phyloP scores from a whole-genome alignment of 2,888 invertebrate species.

The Tenthredo livida region DNA sequence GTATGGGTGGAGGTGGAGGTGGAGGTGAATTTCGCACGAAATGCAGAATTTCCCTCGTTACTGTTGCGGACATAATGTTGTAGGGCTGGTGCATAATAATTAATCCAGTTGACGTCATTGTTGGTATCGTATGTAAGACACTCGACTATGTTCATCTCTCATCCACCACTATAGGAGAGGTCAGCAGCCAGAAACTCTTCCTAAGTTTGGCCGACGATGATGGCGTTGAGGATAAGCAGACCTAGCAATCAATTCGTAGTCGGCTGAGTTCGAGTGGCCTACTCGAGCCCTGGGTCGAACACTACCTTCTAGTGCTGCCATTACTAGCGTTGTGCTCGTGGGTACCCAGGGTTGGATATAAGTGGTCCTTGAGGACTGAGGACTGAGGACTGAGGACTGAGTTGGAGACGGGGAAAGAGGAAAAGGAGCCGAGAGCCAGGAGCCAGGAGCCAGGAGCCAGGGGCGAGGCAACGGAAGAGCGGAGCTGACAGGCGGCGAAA shows the following conservation, averaged over 20 bases:
- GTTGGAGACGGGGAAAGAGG: conserved; percentile 57
- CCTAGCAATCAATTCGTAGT: conserved; percentile 47
- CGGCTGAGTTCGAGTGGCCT: conserved; percentile 41
- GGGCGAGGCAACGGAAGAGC: conserved; percentile 25
- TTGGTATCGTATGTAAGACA: background rate
- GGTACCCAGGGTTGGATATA: conserved; percentile 58
- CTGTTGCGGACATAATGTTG: background rate
- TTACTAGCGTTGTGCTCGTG: conserved; percentile 46
- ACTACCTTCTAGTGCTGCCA: conserved; percentile 51
- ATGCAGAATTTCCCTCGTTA: background rate
- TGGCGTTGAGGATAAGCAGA: conserved; percentile 44
- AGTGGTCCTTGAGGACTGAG: conserved; percentile 72
- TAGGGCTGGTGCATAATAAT: background rate
- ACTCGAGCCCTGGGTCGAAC: conserved; percentile 48
- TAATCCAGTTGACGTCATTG: conserved; percentile 10
- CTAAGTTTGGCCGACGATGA: conserved; percentile 18
- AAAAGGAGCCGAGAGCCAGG: conserved; percentile 43
- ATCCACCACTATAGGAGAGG: background rate
- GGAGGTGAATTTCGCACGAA: conserved; percentile 56
- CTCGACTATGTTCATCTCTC: background rate
- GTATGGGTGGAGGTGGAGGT: conserved; percentile 9
- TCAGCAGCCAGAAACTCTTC: conserved; percentile 18
- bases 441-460: conserved; percentile 53
- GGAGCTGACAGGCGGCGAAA: conserved; percentile 73
- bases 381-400: conserved; percentile 52